These are phyloP conservation scores for Cantharis rustica DNA, from an alignment of 2,888 invertebrate species.

Conservation along the genomic window DNA sequence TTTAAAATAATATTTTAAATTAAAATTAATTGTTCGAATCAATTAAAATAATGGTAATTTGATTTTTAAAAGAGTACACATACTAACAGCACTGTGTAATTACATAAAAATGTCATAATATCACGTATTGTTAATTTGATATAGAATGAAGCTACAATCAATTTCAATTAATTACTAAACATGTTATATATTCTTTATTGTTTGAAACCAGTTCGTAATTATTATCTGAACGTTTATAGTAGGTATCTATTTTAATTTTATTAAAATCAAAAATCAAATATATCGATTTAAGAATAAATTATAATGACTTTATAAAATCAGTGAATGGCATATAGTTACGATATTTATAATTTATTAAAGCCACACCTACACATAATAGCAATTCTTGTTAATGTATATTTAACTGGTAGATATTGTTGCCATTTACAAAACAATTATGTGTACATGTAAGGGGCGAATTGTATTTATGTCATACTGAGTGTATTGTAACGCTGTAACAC, in stretches of 20 bases:
- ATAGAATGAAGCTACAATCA: not conserved
- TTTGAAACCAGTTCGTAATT: not conserved
- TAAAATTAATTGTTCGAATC: not conserved
- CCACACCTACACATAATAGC: conserved; percentile 2
- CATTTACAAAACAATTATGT: conserved; percentile 11
- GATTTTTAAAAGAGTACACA: not conserved
- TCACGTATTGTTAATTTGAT: not conserved
- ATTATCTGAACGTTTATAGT: not conserved
- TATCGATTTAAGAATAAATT: not conserved
- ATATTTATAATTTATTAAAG: not conserved
- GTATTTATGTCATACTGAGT: not conserved
- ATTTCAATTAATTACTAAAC: not conserved
- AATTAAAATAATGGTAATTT: not conserved
- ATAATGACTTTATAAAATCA: not conserved
- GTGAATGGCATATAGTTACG: not conserved
- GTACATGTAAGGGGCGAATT: conserved; percentile 1
- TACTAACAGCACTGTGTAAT: not conserved
- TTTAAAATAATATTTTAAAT: not conserved
- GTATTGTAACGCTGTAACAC: not conserved
- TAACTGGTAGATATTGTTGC: conserved; percentile 7
- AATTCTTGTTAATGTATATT: not conserved
- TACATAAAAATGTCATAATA: not conserved
- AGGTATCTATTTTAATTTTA: not conserved
- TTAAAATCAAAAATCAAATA: not conserved
- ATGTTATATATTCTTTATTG: not conserved